Conservation (phyloP, 2,888 invertebrate species). For the Argyresthia goedartella region DNA sequence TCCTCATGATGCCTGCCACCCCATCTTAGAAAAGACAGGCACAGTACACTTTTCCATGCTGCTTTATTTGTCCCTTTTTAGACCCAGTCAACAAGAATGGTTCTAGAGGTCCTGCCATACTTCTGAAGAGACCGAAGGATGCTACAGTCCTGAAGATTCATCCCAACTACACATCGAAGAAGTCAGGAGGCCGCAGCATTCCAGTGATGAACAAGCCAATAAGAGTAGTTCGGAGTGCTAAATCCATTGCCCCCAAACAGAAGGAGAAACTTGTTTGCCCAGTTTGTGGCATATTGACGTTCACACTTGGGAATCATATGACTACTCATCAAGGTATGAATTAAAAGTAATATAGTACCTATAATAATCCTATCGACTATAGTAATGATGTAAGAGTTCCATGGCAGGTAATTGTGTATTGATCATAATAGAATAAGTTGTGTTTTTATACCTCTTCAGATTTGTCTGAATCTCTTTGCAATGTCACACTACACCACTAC, state of each 20-base stretch:
- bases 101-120: slow-evolving; percentile 48
- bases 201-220: slow-evolving; percentile 34
- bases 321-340: slow-evolving; percentile 59
- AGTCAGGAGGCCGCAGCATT: slow-evolving; percentile 1
- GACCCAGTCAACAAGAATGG: slow-evolving; percentile 62
- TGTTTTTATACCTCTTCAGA: too few relatives aligned
- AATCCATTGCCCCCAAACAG: slow-evolving; percentile 30
- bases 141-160: slow-evolving; percentile 52
- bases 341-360: background rate
- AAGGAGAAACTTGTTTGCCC: slow-evolving; percentile 63
- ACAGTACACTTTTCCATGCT: background rate
- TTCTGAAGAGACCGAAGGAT: slow-evolving; percentile 57
- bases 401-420: too few relatives aligned
- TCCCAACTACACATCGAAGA: slow-evolving; percentile 25
- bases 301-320: slow-evolving; percentile 56
- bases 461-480: too few relatives aligned
- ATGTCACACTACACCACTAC: too few relatives aligned
- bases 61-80: slow-evolving; percentile 12
- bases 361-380: background rate
- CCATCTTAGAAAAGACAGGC: background rate
- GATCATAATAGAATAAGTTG: too few relatives aligned
- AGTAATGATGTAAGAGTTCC: too few relatives aligned
- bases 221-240: slow-evolving; percentile 32
- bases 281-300: slow-evolving; percentile 62
- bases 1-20: background rate